Percentiles rank a stretch among this genome's conserved stretches.
phyloP scores from a whole-genome alignment of 2,888 invertebrate species.

The Apoda limacodes region DNA sequence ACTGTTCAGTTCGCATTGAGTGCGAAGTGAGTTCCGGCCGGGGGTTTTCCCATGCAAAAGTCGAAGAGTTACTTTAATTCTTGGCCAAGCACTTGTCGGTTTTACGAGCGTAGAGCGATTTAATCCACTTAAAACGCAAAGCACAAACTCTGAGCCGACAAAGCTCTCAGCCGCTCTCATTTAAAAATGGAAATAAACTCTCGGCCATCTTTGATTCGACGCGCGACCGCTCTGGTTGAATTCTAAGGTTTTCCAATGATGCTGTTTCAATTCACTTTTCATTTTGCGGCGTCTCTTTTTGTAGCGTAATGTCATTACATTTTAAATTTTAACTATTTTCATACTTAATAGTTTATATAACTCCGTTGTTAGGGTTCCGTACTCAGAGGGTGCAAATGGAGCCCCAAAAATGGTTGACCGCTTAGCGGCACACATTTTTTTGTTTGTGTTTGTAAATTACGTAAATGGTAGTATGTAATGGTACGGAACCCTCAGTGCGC shows the following conservation, averaged over 20 bases:
- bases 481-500: too few species aligned
- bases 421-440: too few species aligned
- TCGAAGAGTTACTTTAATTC: conserved; percentile 69
- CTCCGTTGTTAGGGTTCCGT: too few species aligned
- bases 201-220: conserved; percentile 65
- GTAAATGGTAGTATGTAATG: too few species aligned
- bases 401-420: too few species aligned
- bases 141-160: conserved; percentile 67
- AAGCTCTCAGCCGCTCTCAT: conserved; percentile 69
- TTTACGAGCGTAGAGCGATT: conserved; percentile 69
- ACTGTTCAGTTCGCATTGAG: conserved; percentile 49
- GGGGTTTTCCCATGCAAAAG: conserved; percentile 68
- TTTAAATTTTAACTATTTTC: too few species aligned
- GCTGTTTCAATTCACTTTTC: conserved; percentile 17
- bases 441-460: too few species aligned
- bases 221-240: conserved; percentile 54
- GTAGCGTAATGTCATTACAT: too few species aligned
- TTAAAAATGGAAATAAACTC: conserved; percentile 70
- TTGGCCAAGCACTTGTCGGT: conserved; percentile 67
- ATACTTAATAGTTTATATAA: too few species aligned
- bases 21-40: conserved; percentile 51
- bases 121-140: conserved; percentile 72
- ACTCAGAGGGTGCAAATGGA: too few species aligned
- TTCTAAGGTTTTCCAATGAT: conserved; percentile 48
- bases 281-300: too few species aligned